These are phyloP conservation scores for Rhizomys pruinosus DNA, from an alignment of 2,113 vertebrate genomes.

Conservation along the genomic window DNA sequence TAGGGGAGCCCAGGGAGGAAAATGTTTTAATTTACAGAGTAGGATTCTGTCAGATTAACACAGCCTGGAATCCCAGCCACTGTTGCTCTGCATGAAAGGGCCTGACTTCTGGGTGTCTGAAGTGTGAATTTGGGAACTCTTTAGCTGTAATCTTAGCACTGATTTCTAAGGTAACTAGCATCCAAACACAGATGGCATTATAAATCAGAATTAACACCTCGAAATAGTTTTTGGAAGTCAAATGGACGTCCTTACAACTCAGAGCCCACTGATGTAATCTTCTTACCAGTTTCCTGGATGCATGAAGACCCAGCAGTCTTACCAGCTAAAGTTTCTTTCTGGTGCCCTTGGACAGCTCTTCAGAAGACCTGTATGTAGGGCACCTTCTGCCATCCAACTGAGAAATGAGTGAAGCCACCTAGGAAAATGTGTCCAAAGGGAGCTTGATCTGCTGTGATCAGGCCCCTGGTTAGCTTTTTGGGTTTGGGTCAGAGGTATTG, in stretches of 20 bases:
- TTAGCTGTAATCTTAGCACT: neutral
- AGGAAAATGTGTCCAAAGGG: neutral
- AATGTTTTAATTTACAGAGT: constrained; percentile 11
- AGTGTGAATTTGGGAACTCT: constrained; percentile 56
- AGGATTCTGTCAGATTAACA: neutral
- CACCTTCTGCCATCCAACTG: neutral
- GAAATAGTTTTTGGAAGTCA: constrained; percentile 60
- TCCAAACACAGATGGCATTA: constrained; percentile 68
- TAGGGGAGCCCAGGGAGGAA: neutral
- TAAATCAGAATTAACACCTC: constrained; percentile 71
- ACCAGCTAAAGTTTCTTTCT: constrained; percentile 56
- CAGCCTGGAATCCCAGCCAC: neutral
- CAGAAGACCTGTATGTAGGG: neutral
- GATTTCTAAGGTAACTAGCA: constrained; percentile 75
- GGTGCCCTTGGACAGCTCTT: neutral
- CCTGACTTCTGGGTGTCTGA: constrained; percentile 34
- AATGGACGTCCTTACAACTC: constrained; percentile 20
- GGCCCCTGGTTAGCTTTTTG: neutral
- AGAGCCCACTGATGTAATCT: constrained; percentile 34
- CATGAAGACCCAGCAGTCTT: constrained; percentile 37
- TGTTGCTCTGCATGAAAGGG: neutral
- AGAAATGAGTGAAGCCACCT: neutral
- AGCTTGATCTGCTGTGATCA: neutral
- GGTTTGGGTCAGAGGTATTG: neutral
- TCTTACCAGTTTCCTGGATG: constrained; percentile 56